Percentiles rank a stretch among this genome's conserved stretches.
Evolutionary conservation across 2,888 invertebrate species (phyloP).

Genomic region (Adelphocoris suturalis): DNA sequence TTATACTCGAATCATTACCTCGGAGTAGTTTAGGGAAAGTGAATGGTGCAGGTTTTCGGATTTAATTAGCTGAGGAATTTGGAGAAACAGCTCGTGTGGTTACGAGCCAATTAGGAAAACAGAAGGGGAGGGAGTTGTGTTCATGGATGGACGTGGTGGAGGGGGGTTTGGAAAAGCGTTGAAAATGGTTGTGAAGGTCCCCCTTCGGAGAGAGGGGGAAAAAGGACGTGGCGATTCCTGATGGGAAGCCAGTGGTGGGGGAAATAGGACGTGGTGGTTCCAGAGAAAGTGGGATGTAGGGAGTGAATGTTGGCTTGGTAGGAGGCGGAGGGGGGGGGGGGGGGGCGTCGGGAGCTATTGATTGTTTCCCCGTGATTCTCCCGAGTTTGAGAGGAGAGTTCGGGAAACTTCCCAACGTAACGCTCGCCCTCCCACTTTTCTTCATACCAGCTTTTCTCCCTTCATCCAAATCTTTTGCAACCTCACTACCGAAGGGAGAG

Average conservation of each 20-base stretch:
- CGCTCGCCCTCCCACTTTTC: background rate
- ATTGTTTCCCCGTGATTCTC: constrained; percentile 49
- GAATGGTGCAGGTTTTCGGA: background rate
- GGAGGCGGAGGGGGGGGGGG: background rate
- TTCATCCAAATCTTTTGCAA: too few relatives aligned
- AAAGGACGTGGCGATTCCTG: background rate
- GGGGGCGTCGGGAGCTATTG: constrained; percentile 42
- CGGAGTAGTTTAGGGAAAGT: too few relatives aligned
- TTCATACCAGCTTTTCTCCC: too few relatives aligned
- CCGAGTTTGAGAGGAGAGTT: constrained; percentile 5
- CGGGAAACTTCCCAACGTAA: background rate
- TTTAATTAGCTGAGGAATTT: constrained; percentile 48
- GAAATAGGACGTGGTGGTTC: too few relatives aligned
- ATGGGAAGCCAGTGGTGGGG: too few relatives aligned
- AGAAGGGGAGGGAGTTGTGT: background rate
- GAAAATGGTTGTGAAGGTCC: background rate
- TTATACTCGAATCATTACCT: too few relatives aligned
- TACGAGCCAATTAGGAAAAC: constrained; percentile 54
- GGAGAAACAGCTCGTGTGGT: constrained; percentile 42
- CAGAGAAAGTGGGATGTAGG: background rate
- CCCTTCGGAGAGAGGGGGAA: background rate
- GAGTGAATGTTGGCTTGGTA: too few relatives aligned
- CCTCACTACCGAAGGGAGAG: too few relatives aligned
- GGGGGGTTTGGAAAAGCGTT: background rate
- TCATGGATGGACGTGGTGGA: background rate